Evolutionary conservation across 2,113 vertebrate genomes (phyloP).

Genomic region (Chionomys nivalis): DNA sequence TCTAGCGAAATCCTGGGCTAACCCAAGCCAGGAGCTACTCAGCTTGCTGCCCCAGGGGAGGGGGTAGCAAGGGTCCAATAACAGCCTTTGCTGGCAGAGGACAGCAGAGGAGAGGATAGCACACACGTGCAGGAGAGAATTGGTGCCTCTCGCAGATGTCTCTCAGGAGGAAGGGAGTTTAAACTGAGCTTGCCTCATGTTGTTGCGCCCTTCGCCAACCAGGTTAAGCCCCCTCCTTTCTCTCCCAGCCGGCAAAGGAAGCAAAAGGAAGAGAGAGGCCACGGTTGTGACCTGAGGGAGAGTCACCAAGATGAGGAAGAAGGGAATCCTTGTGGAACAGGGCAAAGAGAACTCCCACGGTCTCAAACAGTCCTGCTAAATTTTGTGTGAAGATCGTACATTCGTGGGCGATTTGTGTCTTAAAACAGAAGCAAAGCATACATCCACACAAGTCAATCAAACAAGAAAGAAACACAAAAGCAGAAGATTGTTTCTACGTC

Average conservation of each 20-base stretch:
- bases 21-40: neutral
- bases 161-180: neutral
- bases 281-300: neutral
- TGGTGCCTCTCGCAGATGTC: neutral
- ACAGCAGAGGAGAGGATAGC: neutral
- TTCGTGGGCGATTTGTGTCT: neutral
- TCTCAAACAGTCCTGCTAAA: neutral
- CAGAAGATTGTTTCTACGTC: neutral
- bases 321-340: neutral
- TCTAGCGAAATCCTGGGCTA: neutral
- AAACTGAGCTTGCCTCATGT: neutral
- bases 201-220: neutral
- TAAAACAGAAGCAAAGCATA: neutral
- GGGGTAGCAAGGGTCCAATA: neutral
- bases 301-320: neutral
- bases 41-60: neutral
- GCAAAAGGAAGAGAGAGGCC: neutral
- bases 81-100: neutral
- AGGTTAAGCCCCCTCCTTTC: neutral
- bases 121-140: neutral
- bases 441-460: neutral
- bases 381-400: neutral
- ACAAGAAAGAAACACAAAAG: constrained; percentile 1
- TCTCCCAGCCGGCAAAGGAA: neutral
- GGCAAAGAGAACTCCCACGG: neutral